phyloP scores from a whole-genome alignment of 2,113 vertebrate species.

The Spea bombifrons region DNA sequence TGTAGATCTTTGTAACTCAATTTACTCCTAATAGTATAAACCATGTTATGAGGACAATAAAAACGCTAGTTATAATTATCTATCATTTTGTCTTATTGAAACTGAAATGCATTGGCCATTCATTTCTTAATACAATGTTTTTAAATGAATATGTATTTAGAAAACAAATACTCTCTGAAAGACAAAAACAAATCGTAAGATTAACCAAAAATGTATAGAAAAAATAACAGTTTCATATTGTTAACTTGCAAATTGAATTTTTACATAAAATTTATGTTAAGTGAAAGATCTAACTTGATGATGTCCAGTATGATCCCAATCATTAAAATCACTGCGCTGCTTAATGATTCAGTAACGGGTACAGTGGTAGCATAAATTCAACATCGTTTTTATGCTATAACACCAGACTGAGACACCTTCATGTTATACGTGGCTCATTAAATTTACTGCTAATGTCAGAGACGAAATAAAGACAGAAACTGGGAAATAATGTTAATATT shows the following conservation, averaged over 20 bases:
- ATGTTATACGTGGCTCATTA: conserved; percentile 84
- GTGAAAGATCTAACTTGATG: conserved; percentile 76
- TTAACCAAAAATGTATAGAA: not conserved
- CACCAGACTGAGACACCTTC: conserved; percentile 76
- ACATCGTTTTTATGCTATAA: conserved; percentile 78
- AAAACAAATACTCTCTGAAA: too few relatives aligned
- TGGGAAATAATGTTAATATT: conserved; percentile 80
- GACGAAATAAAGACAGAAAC: conserved; percentile 81
- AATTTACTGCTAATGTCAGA: conserved; percentile 84
- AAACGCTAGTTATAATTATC: too few relatives aligned
- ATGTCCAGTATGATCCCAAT: conserved; percentile 80
- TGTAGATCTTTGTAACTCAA: too few relatives aligned
- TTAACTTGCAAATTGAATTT: conserved; percentile 81
- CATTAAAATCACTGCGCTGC: conserved; percentile 79
- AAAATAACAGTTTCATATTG: conserved; percentile 50
- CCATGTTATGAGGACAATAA: too few relatives aligned
- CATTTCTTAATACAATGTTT: too few relatives aligned
- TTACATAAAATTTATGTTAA: conserved; percentile 81
- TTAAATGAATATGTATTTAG: too few relatives aligned
- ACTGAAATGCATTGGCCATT: too few relatives aligned
- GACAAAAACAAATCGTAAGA: too few relatives aligned
- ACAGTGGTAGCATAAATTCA: conserved; percentile 76
- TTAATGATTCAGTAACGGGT: conserved; percentile 80
- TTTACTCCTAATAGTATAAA: too few relatives aligned
- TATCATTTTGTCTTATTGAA: too few relatives aligned